phyloP scores from a whole-genome alignment of 2,888 invertebrate species.

The Drosophila gaucha region DNA sequence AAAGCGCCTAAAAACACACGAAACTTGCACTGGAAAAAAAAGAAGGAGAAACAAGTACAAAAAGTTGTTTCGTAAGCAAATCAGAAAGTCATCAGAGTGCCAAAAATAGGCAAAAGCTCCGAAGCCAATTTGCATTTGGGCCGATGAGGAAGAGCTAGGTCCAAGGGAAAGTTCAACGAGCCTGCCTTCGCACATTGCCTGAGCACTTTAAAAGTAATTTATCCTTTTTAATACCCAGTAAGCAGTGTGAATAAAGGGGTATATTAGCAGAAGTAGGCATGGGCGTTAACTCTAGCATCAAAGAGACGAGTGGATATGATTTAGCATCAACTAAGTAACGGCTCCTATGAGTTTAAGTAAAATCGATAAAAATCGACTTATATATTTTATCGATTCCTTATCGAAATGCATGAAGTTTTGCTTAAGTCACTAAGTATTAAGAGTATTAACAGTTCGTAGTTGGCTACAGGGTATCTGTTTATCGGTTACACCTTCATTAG shows the following conservation, averaged over 20 bases:
- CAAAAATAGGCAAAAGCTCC: conserved; percentile 52
- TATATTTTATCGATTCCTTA: background rate
- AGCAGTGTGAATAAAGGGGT: background rate
- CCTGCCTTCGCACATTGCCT: conserved; percentile 25
- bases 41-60: background rate
- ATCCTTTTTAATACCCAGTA: conserved; percentile 49
- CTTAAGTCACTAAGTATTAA: no score
- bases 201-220: conserved; percentile 77
- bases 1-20: conserved; percentile 50
- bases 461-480: background rate
- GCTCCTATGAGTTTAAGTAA: no score
- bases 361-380: no score
- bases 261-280: background rate
- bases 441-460: no score
- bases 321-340: no score
- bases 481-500: background rate
- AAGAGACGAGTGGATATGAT: background rate
- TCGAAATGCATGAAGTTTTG: no score
- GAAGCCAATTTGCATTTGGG: conserved; percentile 62
- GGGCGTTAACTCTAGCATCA: background rate
- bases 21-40: conserved; percentile 39
- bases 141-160: conserved; percentile 44
- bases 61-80: conserved; percentile 73
- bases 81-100: conserved; percentile 74
- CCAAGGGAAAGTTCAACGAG: conserved; percentile 25